phyloP scores from a whole-genome alignment of 2,797 vertebrate genomes.

The Muscicapa comitata region DNA sequence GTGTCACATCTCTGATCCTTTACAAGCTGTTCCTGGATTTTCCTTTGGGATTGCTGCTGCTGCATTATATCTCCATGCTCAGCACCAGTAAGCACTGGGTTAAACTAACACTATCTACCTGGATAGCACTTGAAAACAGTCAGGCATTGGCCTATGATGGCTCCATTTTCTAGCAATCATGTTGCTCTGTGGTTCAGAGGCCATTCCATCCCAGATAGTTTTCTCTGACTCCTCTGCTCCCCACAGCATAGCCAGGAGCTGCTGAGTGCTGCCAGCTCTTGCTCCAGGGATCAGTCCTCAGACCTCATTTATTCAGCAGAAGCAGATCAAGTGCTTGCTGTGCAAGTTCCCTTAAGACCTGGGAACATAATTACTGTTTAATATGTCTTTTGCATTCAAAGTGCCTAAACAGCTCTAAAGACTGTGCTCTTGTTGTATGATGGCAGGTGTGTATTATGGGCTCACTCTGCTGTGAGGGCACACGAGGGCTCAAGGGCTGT shows the following conservation, averaged over 20 bases:
- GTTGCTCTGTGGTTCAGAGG: neutral
- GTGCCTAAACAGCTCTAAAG: neutral
- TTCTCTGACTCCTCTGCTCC: neutral
- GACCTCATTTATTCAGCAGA: neutral
- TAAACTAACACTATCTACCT: neutral
- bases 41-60: neutral
- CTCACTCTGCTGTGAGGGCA: neutral
- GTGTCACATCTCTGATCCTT: neutral
- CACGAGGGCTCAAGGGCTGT: neutral
- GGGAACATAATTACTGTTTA: neutral
- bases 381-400: neutral
- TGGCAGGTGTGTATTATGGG: neutral
- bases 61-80: neutral
- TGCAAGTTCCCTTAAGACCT: neutral
- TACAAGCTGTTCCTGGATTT: neutral
- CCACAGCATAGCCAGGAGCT: accelerated
- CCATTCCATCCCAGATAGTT: neutral
- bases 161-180: neutral
- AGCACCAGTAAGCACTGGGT: neutral
- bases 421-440: neutral
- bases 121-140: neutral
- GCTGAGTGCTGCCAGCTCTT: accelerated
- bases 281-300: neutral
- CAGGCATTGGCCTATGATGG: neutral
- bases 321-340: neutral